These are phyloP conservation scores for Papilio demoleus DNA, from an alignment of 2,888 invertebrate genomes.

Conservation along the genomic window DNA sequence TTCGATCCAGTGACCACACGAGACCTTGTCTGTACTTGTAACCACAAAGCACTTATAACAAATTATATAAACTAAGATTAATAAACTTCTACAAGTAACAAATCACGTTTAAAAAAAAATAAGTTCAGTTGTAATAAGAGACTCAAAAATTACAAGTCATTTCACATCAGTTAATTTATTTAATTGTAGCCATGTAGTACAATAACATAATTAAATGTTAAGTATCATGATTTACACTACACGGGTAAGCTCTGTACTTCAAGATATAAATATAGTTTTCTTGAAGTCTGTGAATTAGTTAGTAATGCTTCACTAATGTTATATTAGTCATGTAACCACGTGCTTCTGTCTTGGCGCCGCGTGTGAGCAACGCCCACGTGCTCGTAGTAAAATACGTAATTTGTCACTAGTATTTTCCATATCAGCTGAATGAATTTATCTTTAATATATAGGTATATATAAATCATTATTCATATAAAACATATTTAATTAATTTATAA, in stretches of 20 bases:
- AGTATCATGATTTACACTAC: neutral
- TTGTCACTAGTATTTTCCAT: slow-evolving; percentile 41
- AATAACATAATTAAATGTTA: neutral
- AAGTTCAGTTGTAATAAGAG: neutral
- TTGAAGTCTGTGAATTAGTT: slow-evolving; percentile 43
- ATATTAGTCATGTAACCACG: slow-evolving; percentile 52
- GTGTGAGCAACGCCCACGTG: slow-evolving; percentile 52
- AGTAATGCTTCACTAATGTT: slow-evolving; percentile 50
- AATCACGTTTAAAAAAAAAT: no score
- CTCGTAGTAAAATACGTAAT: slow-evolving; percentile 45
- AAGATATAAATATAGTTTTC: slow-evolving; percentile 38
- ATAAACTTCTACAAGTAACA: no score
- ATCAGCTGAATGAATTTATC: slow-evolving; percentile 53
- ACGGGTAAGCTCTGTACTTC: slow-evolving; percentile 25
- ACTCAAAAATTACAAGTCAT: neutral
- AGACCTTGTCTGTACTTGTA: slow-evolving; percentile 1
- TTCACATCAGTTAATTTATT: neutral
- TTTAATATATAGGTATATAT: slow-evolving; percentile 40
- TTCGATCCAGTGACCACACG: slow-evolving; percentile 5
- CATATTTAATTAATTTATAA: slow-evolving; percentile 35
- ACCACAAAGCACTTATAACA: slow-evolving; percentile 9
- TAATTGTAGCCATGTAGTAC: neutral
- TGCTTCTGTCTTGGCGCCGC: slow-evolving; percentile 44
- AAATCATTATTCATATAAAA: slow-evolving; percentile 12
- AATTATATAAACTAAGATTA: neutral